phyloP scores from a whole-genome alignment of 2,113 vertebrate genomes.

The Sprattus sprattus region DNA sequence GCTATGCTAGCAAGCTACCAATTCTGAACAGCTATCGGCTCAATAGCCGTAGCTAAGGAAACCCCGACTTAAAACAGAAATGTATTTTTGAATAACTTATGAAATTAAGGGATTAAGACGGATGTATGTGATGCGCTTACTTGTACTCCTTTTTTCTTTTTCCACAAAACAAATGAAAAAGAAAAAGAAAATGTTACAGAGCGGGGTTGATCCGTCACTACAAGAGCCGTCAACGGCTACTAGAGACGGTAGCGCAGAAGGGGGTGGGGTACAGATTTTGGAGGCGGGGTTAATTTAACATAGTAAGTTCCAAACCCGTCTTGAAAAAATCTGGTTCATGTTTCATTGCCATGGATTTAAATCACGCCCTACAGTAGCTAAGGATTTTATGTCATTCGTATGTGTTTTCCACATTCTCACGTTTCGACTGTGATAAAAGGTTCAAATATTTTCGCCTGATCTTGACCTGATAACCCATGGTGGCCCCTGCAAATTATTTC shows the following conservation, averaged over 20 bases:
- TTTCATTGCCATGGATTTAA: conserved; percentile 33
- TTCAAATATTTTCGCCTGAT: not conserved
- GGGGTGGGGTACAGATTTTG: conserved; percentile 41
- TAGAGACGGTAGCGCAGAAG: conserved; percentile 56
- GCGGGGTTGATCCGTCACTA: conserved; percentile 67
- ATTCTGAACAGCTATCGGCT: not conserved
- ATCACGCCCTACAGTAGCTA: not conserved
- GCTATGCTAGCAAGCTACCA: conserved; percentile 50
- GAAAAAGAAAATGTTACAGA: conserved; percentile 64
- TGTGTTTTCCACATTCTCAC: not conserved
- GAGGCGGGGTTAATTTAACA: conserved; percentile 46
- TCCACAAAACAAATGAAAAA: conserved; percentile 69
- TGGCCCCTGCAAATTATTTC: no score
- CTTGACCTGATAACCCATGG: no score
- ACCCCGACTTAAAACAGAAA: conserved; percentile 19
- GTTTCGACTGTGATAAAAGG: not conserved
- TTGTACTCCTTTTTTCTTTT: conserved; percentile 69
- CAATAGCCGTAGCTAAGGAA: conserved; percentile 22
- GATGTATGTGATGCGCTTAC: conserved; percentile 60
- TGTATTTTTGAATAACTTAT: not conserved
- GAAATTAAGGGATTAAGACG: conserved; percentile 39
- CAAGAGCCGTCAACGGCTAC: conserved; percentile 81
- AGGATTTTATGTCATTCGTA: not conserved
- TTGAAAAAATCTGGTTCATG: not conserved
- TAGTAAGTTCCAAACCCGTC: conserved; percentile 29